These are phyloP conservation scores for Pitta sordida DNA, from an alignment of 2,113 vertebrate genomes.

Conservation along the genomic window DNA sequence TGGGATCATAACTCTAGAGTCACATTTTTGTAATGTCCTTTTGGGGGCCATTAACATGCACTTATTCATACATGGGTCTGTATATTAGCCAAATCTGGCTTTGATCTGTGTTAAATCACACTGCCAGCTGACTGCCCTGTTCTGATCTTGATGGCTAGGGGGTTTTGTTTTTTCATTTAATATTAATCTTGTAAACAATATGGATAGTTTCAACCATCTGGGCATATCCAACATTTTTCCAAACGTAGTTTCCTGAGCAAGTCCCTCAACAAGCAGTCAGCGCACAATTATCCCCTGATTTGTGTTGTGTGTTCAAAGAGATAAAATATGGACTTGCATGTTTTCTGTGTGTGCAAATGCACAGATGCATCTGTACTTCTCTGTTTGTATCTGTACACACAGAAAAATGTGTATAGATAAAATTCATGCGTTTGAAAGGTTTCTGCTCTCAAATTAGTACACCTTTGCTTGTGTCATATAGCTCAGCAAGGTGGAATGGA, in stretches of 20 bases:
- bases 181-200: constrained; percentile 41
- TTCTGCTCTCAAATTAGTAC: not conserved
- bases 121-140: constrained; percentile 22
- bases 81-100: constrained; percentile 61
- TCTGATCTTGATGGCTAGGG: constrained; percentile 34
- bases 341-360: not conserved
- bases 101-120: constrained; percentile 61
- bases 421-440: fast-evolving
- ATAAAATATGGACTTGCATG: not conserved
- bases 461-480: not conserved
- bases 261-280: not conserved
- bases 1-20: constrained; percentile 25
- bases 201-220: not conserved
- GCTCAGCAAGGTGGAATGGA: not conserved
- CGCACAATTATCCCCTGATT: not conserved
- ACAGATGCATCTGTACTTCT: not conserved
- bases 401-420: fast-evolving
- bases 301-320: not conserved
- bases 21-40: constrained; percentile 30
- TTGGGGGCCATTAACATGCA: not conserved
- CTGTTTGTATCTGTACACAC: fast-evolving
- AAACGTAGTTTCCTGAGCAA: not conserved
- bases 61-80: constrained; percentile 36
- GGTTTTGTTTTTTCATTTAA: not conserved
- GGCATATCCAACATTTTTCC: not conserved